phyloP scores from a whole-genome alignment of 2,113 vertebrate species.

The Pogona vitticeps region DNA sequence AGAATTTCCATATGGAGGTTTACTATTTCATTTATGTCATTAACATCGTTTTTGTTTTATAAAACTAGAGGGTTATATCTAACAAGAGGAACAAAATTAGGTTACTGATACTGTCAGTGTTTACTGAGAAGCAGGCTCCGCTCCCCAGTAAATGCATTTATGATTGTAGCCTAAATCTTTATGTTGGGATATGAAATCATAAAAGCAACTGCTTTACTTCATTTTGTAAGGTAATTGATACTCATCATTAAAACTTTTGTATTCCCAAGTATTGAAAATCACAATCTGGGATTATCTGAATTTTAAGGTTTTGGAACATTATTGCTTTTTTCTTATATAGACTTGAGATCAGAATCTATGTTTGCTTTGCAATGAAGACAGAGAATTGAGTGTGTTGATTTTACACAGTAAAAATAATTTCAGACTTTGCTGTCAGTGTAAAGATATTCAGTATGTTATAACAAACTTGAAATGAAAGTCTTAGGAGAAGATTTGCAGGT shows the following conservation, averaged over 20 bases:
- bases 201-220: slow-evolving; percentile 4
- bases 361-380: slow-evolving; percentile 33
- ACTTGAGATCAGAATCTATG: slow-evolving; percentile 11
- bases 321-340: slow-evolving; percentile 7
- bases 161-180: neutral
- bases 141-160: neutral
- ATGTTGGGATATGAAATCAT: slow-evolving; percentile 7
- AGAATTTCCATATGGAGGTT: neutral
- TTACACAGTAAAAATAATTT: neutral
- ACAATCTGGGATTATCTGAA: slow-evolving; percentile 14
- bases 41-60: slow-evolving; percentile 46
- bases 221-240: slow-evolving; percentile 18
- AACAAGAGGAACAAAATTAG: neutral
- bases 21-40: slow-evolving; percentile 20
- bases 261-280: slow-evolving; percentile 16
- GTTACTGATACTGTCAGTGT: neutral
- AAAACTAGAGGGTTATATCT: slow-evolving; percentile 10
- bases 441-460: neutral
- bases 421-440: neutral
- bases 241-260: slow-evolving; percentile 16
- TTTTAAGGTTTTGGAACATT: slow-evolving; percentile 19
- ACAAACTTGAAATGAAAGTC: slow-evolving; percentile 4
- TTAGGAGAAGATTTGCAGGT: neutral
- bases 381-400: slow-evolving; percentile 14
- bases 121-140: neutral